Percentiles rank a stretch among this genome's conserved stretches.
Conservation (phyloP, 2,113 vertebrate genomes). For the Thryonomys swinderianus region DNA sequence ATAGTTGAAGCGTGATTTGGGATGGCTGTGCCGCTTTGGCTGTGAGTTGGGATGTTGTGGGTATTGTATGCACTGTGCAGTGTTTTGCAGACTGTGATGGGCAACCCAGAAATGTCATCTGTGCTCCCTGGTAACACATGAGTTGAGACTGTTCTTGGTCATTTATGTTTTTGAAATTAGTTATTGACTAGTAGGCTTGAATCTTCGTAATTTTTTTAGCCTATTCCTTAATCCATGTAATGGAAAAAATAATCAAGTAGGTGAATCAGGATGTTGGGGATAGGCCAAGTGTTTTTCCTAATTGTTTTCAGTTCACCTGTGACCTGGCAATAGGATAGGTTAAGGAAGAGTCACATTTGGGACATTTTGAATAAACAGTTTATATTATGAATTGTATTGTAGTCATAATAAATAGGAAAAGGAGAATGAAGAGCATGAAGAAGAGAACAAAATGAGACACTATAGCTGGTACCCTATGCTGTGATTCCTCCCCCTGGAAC, state of each 20-base stretch:
- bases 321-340: neutral
- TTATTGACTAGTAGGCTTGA: constrained; percentile 2
- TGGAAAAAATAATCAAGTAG: neutral
- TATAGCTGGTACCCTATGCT: neutral
- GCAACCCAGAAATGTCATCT: neutral
- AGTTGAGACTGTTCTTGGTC: neutral
- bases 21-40: neutral
- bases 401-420: neutral
- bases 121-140: neutral
- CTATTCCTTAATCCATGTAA: neutral
- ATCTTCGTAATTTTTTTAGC: neutral
- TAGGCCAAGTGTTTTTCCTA: neutral
- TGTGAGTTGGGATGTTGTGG: neutral
- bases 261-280: neutral
- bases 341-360: neutral
- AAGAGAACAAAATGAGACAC: neutral
- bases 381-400: neutral
- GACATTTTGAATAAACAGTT: neutral
- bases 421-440: neutral
- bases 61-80: too few species aligned
- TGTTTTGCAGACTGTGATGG: accelerated
- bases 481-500: neutral
- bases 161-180: neutral
- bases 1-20: neutral
- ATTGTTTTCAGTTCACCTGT: constrained; percentile 19